Evolutionary conservation across 2,797 vertebrate species (phyloP), one percentile per base, ranked within the genome.

Genomic region (Gallirallus australis): DNA sequence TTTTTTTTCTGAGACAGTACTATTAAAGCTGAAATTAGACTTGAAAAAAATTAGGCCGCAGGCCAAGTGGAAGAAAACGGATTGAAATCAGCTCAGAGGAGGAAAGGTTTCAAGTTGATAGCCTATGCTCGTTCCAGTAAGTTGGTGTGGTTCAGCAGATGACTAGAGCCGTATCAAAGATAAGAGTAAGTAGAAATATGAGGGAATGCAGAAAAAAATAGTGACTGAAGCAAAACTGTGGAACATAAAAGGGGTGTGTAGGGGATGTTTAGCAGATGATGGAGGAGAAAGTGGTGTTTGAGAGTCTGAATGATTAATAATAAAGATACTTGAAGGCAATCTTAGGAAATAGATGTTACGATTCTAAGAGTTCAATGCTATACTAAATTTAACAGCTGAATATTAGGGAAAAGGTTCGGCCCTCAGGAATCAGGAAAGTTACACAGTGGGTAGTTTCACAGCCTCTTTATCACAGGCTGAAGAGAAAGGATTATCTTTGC

Each of bases 11-110:
- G 73, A 96, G 69, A 80, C 15, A 89, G 39, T 68, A 76, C 11
- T 69, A 10, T 69, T 39, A 83, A 30, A 70, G 31, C 21, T 86
- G 50, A 95, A 97, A 97, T 96, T 86, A 90, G n/a, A 85, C 69
- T 77, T 89, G 35, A 88, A 90, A 96, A 96, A 73, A 89, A 17
- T 59, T 77, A 70, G 33, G 50, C 59, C 90, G 5, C 68, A 37
- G 79, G 12, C 27, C 61, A 70, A 48, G 10, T 61, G 57, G 70
- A 86, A 83, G 52, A 86, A 96, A 90, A 47, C 4, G 48, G 61
- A 53, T 75, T 70, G 54, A 95, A 97, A 93, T 89, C 64, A 80
- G 56, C 52, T 93, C 47, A 83, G n/a, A 79, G 35, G 37, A 82
- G 11, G 13, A 77, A 47, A 86, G 12, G 30, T 77, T 95, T 91